phyloP scores from a whole-genome alignment of 1,140 invertebrate genomes.

The Drosophila biarmipes region DNA sequence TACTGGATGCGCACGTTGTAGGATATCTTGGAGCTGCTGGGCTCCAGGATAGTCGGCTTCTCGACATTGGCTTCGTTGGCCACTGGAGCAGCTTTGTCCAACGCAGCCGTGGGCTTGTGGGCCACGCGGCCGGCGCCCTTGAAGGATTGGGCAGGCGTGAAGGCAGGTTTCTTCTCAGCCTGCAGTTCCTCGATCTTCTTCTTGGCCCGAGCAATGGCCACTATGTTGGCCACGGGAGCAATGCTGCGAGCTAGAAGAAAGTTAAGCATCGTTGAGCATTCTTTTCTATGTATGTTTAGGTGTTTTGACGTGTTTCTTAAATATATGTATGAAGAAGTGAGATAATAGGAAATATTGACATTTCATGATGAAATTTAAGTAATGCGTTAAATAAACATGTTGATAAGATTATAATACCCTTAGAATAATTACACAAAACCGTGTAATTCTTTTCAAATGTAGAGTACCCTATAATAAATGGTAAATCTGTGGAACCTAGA shows the following conservation, averaged over 20 bases:
- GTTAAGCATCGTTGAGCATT: neutral
- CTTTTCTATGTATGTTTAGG: no score
- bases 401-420: no score
- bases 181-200: conserved; percentile 85
- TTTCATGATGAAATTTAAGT: neutral
- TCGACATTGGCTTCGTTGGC: conserved; percentile 43
- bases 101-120: conserved; percentile 85
- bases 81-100: conserved; percentile 53
- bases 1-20: conserved; percentile 93
- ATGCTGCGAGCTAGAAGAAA: conserved; percentile 84
- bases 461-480: neutral
- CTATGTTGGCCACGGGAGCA: conserved; percentile 87
- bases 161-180: conserved; percentile 82
- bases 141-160: conserved; percentile 88
- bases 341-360: neutral
- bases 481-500: neutral
- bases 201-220: conserved; percentile 86
- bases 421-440: no score
- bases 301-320: no score
- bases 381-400: neutral
- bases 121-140: conserved; percentile 89
- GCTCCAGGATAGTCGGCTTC: conserved; percentile 88
- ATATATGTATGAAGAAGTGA: neutral
- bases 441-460: no score
- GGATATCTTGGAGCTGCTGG: conserved; percentile 92